Evolutionary conservation across 2,888 invertebrate species (phyloP), one percentile per base, ranked within the genome.

Genomic region (Flexamia atlantica): DNA sequence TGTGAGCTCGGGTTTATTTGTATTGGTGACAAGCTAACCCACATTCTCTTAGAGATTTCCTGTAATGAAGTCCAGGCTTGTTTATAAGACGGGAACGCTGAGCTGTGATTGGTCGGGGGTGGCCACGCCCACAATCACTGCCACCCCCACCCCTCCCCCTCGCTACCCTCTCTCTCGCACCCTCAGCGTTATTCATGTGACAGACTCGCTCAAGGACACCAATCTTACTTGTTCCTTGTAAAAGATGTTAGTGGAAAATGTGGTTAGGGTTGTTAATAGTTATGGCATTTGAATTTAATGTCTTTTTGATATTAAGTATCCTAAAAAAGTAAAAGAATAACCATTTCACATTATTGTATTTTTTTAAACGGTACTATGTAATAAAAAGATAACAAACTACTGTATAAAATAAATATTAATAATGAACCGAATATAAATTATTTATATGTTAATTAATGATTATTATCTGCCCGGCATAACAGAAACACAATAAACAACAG

Each of bases 111-210:
- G 80, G 82, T 25, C n/a, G 60, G 32, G 2, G 12, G 28, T 14
- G 82, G 28, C 84, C 68, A 40, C 85, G 60, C 76, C 80, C 82
- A 42, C 50, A 82, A 64, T 83, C 81, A 83, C 46, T 36, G 74
- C 60, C 81, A 28, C 60, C 40, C 82, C 53, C 80, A 40, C 82
- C 46, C 84, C 57, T 23, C 60, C 50, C 84, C 70, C 82, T 32
- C 82, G 40, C 74, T 9, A 40, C 80, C 23, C 60, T 83, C 80
- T 84, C 81, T 84, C 40, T 81, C 84, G n/a, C 81, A n/a, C 84
- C 28, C 28, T 17, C 2, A 5, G 2, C 1, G 57, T 57, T 57
- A 23, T 57, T 57, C 57, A 57, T 57, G 57, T 57, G 23, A 20
- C 12, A 14, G 14, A 12, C 7, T 3, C 14, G 64, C 64, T 20